A percentile compares a stretch with the other conserved stretches of the same genome.
Conservation (phyloP, 2,113 vertebrate genomes). For the Herpailurus yagouaroundi region DNA sequence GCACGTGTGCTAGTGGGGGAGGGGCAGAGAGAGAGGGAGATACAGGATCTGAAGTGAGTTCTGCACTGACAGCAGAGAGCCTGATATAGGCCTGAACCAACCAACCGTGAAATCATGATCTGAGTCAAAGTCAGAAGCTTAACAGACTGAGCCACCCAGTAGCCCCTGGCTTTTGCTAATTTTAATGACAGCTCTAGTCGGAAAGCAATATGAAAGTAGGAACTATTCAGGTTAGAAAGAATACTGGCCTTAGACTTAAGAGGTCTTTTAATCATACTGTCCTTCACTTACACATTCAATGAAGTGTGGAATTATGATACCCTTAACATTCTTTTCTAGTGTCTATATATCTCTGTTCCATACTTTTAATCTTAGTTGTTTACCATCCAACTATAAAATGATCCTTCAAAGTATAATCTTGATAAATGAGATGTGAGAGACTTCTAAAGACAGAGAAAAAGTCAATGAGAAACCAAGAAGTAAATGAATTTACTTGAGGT, state of each 20-base stretch:
- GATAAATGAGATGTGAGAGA: constrained; percentile 27
- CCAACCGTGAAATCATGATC: too few species aligned
- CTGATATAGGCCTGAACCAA: too few species aligned
- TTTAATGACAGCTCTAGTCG: background rate
- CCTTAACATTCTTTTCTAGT: background rate
- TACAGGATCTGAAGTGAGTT: too few species aligned
- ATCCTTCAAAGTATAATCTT: constrained; percentile 22
- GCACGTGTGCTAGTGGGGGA: too few species aligned
- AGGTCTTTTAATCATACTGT: background rate
- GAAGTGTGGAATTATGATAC: background rate
- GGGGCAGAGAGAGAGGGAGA: too few species aligned
- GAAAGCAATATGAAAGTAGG: background rate
- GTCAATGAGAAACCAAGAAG: constrained; percentile 16
- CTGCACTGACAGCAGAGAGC: too few species aligned
- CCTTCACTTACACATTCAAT: background rate
- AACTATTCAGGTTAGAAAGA: background rate
- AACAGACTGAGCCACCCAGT: too few species aligned
- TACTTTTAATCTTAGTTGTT: background rate
- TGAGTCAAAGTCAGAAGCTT: too few species aligned
- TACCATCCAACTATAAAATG: constrained; percentile 11
- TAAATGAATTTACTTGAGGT: background rate
- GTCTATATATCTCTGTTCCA: background rate
- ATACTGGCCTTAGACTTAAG: background rate
- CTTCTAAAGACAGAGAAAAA: constrained; percentile 39
- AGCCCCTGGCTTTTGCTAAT: background rate